These are phyloP conservation scores for Anthopleura sola DNA, from an alignment of 64 coral and sea anemone genomes.

Conservation along the genomic window DNA sequence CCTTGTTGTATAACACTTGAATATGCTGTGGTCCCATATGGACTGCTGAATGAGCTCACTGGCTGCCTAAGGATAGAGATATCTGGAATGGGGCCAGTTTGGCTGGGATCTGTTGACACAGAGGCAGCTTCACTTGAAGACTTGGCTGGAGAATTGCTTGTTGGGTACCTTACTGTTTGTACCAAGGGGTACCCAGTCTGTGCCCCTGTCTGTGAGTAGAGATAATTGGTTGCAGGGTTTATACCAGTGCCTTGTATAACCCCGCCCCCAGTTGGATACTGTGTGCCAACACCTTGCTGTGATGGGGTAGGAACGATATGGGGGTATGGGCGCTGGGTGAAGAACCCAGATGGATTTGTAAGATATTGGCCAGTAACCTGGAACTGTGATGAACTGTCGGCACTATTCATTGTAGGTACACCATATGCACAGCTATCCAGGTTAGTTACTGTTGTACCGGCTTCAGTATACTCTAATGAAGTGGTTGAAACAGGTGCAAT, in stretches of 20 bases:
- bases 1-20: constrained; percentile 79
- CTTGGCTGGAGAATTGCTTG: constrained; percentile 70
- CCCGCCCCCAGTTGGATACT: constrained; percentile 59
- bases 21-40: constrained; percentile 59
- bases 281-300: constrained; percentile 32
- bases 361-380: constrained; percentile 69
- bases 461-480: constrained; percentile 70
- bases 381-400: constrained; percentile 64
- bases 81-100: constrained; percentile 72
- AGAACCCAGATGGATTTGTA: constrained; percentile 73
- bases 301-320: constrained; percentile 84
- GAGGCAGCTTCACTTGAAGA: constrained; percentile 48
- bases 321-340: constrained; percentile 79
- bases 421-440: constrained; percentile 85
- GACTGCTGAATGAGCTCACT: constrained; percentile 59
- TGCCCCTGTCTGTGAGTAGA: constrained; percentile 58
- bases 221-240: constrained; percentile 52
- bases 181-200: constrained; percentile 76
- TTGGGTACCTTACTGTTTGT: constrained; percentile 87
- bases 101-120: constrained; percentile 24
- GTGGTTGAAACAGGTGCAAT: constrained; percentile 77
- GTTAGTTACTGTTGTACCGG: constrained; percentile 76
- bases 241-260: constrained; percentile 90
- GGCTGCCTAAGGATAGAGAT: constrained; percentile 83
- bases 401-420: constrained; percentile 40